Conservation (phyloP, 1,140 invertebrate species). For the Heliconius hewitsoni region DNA sequence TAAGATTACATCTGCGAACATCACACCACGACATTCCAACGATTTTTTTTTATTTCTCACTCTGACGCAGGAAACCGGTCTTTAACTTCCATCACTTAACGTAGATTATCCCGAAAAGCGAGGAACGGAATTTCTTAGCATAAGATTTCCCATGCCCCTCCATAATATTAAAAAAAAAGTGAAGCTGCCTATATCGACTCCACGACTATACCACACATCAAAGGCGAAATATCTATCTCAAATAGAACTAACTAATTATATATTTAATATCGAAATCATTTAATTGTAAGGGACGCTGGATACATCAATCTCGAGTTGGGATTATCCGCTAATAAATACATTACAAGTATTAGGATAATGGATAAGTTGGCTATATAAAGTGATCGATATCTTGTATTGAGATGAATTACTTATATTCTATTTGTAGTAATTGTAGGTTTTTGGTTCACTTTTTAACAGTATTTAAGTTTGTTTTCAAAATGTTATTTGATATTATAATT, state of each 20-base stretch:
- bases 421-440: not conserved
- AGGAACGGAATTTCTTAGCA: not conserved
- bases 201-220: not conserved
- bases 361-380: not conserved
- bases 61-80: too few species aligned
- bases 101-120: too few species aligned
- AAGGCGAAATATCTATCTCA: not conserved
- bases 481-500: too few species aligned
- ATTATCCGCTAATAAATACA: constrained; percentile 29
- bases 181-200: not conserved
- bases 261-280: not conserved
- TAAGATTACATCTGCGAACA: too few species aligned
- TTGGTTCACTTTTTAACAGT: not conserved
- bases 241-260: not conserved
- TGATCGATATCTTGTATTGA: constrained; percentile 5
- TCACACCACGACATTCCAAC: too few species aligned
- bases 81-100: too few species aligned
- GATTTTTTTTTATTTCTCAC: too few species aligned
- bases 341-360: constrained; percentile 25
- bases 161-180: not conserved
- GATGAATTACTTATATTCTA: not conserved
- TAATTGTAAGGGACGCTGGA: not conserved
- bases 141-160: not conserved
- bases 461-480: too few species aligned
- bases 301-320: constrained; percentile 29